Evolutionary conservation across 2,797 vertebrate genomes (phyloP), one percentile per base, ranked within the genome.

Genomic region (Rhyacichthys aspro): DNA sequence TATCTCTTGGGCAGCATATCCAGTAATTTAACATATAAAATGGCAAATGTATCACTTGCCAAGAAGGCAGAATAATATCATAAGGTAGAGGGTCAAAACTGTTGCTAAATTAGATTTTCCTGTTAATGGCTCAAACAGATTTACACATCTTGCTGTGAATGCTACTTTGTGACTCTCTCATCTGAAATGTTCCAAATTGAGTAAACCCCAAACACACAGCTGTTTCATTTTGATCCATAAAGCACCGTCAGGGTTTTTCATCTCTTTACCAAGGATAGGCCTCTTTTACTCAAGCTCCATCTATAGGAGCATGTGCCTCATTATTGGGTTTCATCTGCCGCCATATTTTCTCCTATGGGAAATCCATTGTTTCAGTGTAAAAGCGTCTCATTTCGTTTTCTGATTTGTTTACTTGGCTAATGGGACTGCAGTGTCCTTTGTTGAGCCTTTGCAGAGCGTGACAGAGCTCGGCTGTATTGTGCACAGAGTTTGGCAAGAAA

Each of bases 391-490:
- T 89, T 88, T 85, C 75, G 71, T 67, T 86, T 81, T 84, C 67
- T 84, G 82, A 88, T 89, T 90, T 77, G 81, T 91, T 91, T 89
- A 87, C 82, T 87, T 78, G 86, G 83, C 84, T 81, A 86, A 87
- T 88, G 77, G 82, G 82, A 87, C 85, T 68, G 69, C 71, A 59
- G 74, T 72, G 80, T 87, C 83, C 84, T 88, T 90, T 91, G 82
- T 90, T 76, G 81, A 77, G 79, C 67, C 79, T 73, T 83, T 74
- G 72, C 59, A 11, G 83, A 85, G 84, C 74, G 64, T 89, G 86
- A 89, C 85, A 79, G 81, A 79, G 75, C 82, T 80, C 67, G 64
- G 79, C 76, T 66, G 68, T 76, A 78, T 58, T 76, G 69, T 73
- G 53, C 33, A 45, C 66, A 67, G 74, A 70, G 60, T 81, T 82